phyloP scores from a whole-genome alignment of 2,888 invertebrate genomes.

The Leucophora obtusa region DNA sequence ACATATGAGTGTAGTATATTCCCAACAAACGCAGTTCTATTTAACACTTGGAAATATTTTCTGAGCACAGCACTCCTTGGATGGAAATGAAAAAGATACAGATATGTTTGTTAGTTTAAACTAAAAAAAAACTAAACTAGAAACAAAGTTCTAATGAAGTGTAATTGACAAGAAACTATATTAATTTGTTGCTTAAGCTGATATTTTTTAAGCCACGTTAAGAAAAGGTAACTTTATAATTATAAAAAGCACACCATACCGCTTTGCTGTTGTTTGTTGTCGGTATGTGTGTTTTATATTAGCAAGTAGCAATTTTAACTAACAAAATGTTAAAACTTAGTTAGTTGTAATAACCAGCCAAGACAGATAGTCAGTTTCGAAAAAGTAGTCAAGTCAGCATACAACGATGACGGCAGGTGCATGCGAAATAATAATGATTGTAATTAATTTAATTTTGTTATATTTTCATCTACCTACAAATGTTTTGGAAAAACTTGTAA shows the following conservation, averaged over 20 bases:
- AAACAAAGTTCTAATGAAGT: constrained; percentile 11
- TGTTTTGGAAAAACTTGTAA: constrained; percentile 1
- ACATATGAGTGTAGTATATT: no score
- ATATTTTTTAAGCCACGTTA: not conserved
- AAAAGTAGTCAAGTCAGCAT: no score
- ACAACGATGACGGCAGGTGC: constrained; percentile 67
- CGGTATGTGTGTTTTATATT: not conserved
- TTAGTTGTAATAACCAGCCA: constrained; percentile 26
- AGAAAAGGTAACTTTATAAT: constrained; percentile 30
- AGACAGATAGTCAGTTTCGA: not conserved
- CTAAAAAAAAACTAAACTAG: not conserved
- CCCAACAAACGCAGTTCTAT: no score
- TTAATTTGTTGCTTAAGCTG: no score
- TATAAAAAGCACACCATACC: constrained; percentile 5
- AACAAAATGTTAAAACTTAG: constrained; percentile 26
- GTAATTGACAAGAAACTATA: constrained; percentile 36
- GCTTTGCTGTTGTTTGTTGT: not conserved
- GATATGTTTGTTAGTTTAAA: no score
- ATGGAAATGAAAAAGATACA: no score
- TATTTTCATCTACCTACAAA: constrained; percentile 72
- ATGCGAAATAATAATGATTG: constrained; percentile 73
- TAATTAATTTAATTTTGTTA: constrained; percentile 77
- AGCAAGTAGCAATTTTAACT: not conserved
- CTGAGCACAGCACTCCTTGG: no score
- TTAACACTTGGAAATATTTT: no score